A percentile compares a stretch with the other conserved stretches of the same genome.
Conservation (phyloP, 2,888 invertebrate species). For the Apodemia mormo region DNA sequence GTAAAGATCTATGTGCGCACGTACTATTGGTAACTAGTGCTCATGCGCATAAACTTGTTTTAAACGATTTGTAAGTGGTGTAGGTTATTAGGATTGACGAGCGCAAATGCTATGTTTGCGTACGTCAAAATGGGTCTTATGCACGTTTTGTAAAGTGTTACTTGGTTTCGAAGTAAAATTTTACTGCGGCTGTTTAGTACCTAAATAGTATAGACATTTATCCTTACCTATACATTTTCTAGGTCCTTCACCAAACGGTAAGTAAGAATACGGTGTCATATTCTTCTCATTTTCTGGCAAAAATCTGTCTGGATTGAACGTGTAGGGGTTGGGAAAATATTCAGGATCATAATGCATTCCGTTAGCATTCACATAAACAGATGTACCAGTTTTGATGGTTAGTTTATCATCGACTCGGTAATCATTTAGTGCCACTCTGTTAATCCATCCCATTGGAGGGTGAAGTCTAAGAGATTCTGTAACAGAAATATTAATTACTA, state of each 20-base stretch:
- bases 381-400: constrained; percentile 49
- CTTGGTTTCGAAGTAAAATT: too few species aligned
- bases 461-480: constrained; percentile 54
- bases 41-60: too few species aligned
- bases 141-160: too few species aligned
- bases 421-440: constrained; percentile 44
- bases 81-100: too few species aligned
- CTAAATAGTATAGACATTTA: neutral
- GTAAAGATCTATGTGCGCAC: too few species aligned
- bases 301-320: constrained; percentile 80
- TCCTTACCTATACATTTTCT: constrained; percentile 24
- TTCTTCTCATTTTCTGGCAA: constrained; percentile 74
- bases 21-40: too few species aligned
- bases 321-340: constrained; percentile 72
- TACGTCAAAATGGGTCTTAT: too few species aligned
- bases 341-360: constrained; percentile 62
- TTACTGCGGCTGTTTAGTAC: too few species aligned
- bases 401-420: constrained; percentile 50
- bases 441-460: constrained; percentile 54
- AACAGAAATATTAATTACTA: neutral
- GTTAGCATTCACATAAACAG: constrained; percentile 44
- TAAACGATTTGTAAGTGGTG: too few species aligned
- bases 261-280: constrained; percentile 48
- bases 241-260: constrained; percentile 79
- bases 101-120: too few species aligned